Percentiles rank a stretch among this genome's conserved stretches.
Conservation (phyloP, 1,140 invertebrate species). For the Danaus melanippus region DNA sequence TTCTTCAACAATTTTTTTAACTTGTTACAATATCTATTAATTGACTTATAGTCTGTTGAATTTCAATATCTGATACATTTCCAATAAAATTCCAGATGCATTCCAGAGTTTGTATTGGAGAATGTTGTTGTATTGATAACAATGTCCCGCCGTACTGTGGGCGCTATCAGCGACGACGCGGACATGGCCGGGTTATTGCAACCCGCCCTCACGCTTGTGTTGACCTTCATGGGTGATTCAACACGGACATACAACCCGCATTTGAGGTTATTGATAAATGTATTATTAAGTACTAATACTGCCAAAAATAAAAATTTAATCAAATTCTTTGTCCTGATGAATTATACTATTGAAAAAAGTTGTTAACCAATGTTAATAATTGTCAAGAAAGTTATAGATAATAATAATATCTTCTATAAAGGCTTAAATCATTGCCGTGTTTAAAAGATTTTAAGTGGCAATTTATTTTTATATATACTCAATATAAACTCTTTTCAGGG, state of each 20-base stretch:
- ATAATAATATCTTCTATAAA: too few species aligned
- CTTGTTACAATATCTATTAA: too few species aligned
- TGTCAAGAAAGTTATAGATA: too few species aligned
- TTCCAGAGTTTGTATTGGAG: conserved; percentile 93
- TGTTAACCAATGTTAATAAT: too few species aligned
- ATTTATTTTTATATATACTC: conserved; percentile 5
- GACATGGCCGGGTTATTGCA: conserved; percentile 75
- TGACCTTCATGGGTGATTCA: conserved; percentile 84
- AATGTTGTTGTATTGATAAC: conserved; percentile 87
- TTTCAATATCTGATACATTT: too few species aligned
- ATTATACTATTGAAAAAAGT: too few species aligned
- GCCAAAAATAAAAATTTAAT: too few species aligned
- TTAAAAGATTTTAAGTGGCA: too few species aligned
- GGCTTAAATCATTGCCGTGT: too few species aligned
- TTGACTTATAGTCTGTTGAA: too few species aligned
- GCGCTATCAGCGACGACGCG: conserved; percentile 74
- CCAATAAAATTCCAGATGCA: conserved; percentile 71
- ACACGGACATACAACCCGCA: conserved; percentile 92
- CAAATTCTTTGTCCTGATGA: too few species aligned
- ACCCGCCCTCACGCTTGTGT: conserved; percentile 82
- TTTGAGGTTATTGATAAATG: conserved; percentile 67
- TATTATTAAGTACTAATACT: conserved; percentile 7
- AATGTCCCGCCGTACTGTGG: conserved; percentile 79
- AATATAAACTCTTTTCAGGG: conserved; percentile 67
- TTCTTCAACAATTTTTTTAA: too few species aligned